These are phyloP conservation scores for Brachyrhaphis roseni DNA, from an alignment of 2,797 vertebrate genomes.

Conservation along the genomic window DNA sequence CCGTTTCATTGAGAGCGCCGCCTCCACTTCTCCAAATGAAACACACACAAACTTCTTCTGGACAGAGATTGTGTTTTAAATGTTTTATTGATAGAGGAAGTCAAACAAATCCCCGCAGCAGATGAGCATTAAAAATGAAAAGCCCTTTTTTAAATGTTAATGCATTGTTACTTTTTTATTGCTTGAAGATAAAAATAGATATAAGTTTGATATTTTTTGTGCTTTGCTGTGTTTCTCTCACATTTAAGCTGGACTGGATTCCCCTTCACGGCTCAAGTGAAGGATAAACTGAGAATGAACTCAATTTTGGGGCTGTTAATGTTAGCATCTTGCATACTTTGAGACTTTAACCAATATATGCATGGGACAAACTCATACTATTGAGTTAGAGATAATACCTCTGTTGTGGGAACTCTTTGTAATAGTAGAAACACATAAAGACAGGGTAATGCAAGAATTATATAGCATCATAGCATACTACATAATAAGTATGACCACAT, in stretches of 20 bases:
- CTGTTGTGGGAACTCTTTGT: not conserved
- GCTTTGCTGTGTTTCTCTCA: not conserved
- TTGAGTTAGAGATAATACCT: not conserved
- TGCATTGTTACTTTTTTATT: slow-evolving; percentile 9
- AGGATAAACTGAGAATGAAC: not conserved
- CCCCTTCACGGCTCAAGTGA: not conserved
- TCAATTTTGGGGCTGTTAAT: not conserved
- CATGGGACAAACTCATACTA: not conserved
- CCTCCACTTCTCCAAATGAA: not conserved
- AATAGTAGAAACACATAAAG: not conserved
- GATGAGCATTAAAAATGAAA: slow-evolving; percentile 4
- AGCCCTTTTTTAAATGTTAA: slow-evolving; percentile 11
- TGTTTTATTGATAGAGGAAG: slow-evolving; percentile 15
- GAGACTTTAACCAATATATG: not conserved
- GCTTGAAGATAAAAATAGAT: slow-evolving; percentile 17
- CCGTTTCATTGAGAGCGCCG: not conserved
- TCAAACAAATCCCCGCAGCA: not conserved
- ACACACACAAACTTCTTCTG: not conserved
- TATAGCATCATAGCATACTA: too few species aligned
- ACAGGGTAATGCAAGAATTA: not conserved
- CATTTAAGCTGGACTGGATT: not conserved
- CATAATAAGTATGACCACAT: too few species aligned
- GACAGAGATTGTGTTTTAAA: not conserved
- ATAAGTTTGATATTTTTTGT: not conserved
- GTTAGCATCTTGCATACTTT: not conserved